Evolutionary conservation across 2,113 vertebrate species (phyloP), one percentile per base, ranked within the genome.

Genomic region (Deroptyus accipitrinus): DNA sequence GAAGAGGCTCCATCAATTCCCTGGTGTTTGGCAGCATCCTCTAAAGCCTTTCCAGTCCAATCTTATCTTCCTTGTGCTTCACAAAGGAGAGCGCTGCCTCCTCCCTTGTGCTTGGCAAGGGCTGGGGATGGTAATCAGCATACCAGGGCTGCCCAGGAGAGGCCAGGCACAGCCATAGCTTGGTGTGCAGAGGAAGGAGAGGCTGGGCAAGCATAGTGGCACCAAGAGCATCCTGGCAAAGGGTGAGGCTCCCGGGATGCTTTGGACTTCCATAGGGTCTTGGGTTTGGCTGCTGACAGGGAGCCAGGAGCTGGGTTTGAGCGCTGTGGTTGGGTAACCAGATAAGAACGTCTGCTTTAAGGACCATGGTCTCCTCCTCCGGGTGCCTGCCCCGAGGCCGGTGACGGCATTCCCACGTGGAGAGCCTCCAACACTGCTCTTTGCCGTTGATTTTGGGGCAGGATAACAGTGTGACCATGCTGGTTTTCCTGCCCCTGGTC

Each of bases 21-120:
- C 83, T 22, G 41, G 31, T 44, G 73, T 59, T 94, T 94, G 95
- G 92, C 95, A 86, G 89, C 39, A 11, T n/a, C 85, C 51, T 90
- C 57, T 66, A n/a, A 86, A 59, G 80, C 30, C 69, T 78, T 37
- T 25, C 62, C 10, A 8, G 41, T 42, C 66, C 92, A 33, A 69
- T 19, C 86, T 95, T 83, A 90, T 95, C 94, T 88, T 46, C 48
- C 23, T 20, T 5, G 42, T 1, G 11, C 83, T 92, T 73, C 82
- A 18, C 9, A 69, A 94, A 33, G 59, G 46, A 4, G 33, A 66
- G 75, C 6, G 3, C 69, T 62, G 79, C 83, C 86, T 92, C 92
- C 74, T 75, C 83, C 83, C 7, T 6, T 16, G 33, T 24, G 16
- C 88, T 96, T 95, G 94, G 91, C 91, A 70, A 35, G 88, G 19